Percentiles rank a stretch among this genome's conserved stretches.
These are phyloP conservation scores for Scrobipalpa costella DNA, from an alignment of 2,888 invertebrate genomes.

Conservation along the genomic window DNA sequence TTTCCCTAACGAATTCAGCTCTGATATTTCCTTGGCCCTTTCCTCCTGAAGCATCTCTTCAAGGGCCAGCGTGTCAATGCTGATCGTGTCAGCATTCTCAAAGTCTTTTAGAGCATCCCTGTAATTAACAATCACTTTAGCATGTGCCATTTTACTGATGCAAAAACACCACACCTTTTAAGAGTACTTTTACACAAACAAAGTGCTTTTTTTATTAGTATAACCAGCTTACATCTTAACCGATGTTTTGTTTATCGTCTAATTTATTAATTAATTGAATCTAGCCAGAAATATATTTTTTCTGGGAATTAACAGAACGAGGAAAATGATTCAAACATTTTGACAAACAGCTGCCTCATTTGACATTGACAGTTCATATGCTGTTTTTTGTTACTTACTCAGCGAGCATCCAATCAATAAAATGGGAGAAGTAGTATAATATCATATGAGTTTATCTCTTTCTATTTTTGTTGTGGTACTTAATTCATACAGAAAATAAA, in stretches of 20 bases:
- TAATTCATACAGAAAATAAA: background rate
- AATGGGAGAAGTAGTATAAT: background rate
- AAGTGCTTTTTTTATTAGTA: background rate
- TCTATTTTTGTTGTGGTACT: background rate
- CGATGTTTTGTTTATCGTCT: background rate
- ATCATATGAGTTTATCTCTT: background rate
- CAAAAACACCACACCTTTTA: conserved; percentile 23
- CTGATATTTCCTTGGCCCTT: conserved; percentile 59
- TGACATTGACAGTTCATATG: background rate
- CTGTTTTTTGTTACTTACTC: background rate
- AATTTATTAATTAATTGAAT: background rate
- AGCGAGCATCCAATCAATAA: background rate
- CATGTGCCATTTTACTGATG: conserved; percentile 21
- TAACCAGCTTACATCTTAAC: conserved; percentile 13
- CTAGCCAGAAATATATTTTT: background rate
- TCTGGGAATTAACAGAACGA: background rate
- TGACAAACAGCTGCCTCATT: background rate
- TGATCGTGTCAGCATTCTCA: conserved; percentile 62
- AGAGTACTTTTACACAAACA: background rate
- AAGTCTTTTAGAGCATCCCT: conserved; percentile 59
- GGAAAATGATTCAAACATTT: conserved; percentile 3
- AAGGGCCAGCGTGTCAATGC: conserved; percentile 65
- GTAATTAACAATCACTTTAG: conserved; percentile 37
- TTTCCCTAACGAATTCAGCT: conserved; percentile 60
- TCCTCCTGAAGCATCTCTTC: conserved; percentile 62